A percentile compares a stretch with the other conserved stretches of the same genome.
Evolutionary conservation across 2,888 invertebrate species (phyloP).

Genomic region (Atherix ibis): DNA sequence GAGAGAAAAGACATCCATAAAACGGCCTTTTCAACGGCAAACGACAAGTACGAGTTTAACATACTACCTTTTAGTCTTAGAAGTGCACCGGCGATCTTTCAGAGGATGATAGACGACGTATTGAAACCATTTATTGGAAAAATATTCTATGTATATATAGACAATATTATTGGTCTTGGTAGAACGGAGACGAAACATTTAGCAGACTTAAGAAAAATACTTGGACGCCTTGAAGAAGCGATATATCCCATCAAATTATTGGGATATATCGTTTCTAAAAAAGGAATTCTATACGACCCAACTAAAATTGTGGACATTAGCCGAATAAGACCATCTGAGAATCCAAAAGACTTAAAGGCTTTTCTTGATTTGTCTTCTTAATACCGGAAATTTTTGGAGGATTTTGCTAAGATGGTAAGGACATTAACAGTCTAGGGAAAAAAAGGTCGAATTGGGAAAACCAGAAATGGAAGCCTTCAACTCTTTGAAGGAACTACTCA

Average conservation of each 20-base stretch:
- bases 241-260: constrained; percentile 2
- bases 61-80: constrained; percentile 5
- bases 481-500: constrained; percentile 1
- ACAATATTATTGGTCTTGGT: constrained; percentile 7
- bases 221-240: background rate
- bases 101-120: constrained; percentile 14
- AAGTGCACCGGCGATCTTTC: constrained; percentile 10
- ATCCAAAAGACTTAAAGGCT: constrained; percentile 5
- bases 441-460: background rate
- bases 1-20: constrained; percentile 11
- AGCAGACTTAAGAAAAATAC: constrained; percentile 1
- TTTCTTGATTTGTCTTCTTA: constrained; percentile 7
- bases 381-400: background rate
- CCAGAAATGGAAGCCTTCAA: constrained; percentile 2
- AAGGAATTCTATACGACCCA: constrained; percentile 4
- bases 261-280: constrained; percentile 3
- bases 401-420: constrained; percentile 2
- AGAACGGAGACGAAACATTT: constrained; percentile 4
- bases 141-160: constrained; percentile 10
- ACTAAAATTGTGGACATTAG: constrained; percentile 6
- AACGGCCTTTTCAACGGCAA: constrained; percentile 13
- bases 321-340: constrained; percentile 4
- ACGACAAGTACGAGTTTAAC: constrained; percentile 7
- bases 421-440: constrained; percentile 2
- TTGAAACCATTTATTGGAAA: constrained; percentile 9